Base-by-base conservation (phyloP, 2,888 invertebrate genomes). In the Lacanobia oleracea region DNA sequence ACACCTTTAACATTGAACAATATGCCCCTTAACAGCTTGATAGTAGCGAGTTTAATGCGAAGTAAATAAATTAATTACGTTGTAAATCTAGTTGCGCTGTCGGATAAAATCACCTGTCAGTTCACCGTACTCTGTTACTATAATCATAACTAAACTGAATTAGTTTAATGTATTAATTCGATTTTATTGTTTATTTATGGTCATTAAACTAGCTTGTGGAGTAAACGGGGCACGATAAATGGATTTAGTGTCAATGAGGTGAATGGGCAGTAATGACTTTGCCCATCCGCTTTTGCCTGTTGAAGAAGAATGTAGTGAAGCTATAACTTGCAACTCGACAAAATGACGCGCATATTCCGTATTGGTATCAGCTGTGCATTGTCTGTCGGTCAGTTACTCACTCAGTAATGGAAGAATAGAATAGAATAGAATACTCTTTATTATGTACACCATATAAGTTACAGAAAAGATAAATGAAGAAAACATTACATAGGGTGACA, bases 51-150 rank as follows among this genome's bases (percentile, higher is more conserved):
- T 85, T 80, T 77, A 84, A 85, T 72, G 80, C 56, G 83, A 75
- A 76, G 83, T 81, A 83, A 85, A 85, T 85, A 75, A 74, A 85
- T 85, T 75, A 85, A 84, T 85, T 78, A 84, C 83, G 72, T 73
- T 73, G 78, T 85, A 84, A 85, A 84, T 84, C 86, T 85, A 75
- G 67, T 75, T 68, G 62, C 61, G 72, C 81, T 73, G 85, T 81
- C 69, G 59, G 75, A 83, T 85, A 85, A 85, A 83, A 76, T 77
- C 74, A 85, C 74, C 78, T 77, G 85, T 78, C 85, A 57, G 64
- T 61, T 57, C 72, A 45, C 59, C 72, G 80, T 72, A 69, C 66
- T 56, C 70, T 70, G 82, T 68, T 67, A 74, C 71, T 73, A 60
- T 72, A 67, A 71, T 83, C 75, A 83, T 82, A 83, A 77, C 75